Evolutionary conservation across 2,113 vertebrate species (phyloP), one percentile per base, ranked within the genome.

Genomic region (Epinephelus fuscoguttatus): DNA sequence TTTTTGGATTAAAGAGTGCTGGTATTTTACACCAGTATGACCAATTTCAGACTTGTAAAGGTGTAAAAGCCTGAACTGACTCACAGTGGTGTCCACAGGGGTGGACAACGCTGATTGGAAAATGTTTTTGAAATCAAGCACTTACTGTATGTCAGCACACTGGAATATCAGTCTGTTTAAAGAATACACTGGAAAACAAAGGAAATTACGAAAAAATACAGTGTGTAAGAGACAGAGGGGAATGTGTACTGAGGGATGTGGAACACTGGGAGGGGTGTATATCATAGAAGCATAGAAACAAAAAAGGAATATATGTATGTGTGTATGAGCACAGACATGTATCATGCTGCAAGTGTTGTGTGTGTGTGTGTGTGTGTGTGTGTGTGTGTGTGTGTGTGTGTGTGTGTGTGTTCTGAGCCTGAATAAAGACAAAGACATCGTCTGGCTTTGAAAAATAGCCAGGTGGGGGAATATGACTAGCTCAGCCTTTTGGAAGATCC

Each of bases 381-480:
- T 13, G 23, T 37, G 17, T 83, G 47, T 79, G 62, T 66, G 33
- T 73, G 21, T 77, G 68, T 56, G 64, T 69, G 57, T 70, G 62
- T 60, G 52, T 73, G 50, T 82, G 66, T 57, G 69, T 63, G 45
- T 82, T 84, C 45, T 69, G 73, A 76, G 84, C 40, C 75, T 64
- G 88, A 90, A 94, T 93, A 91, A 89, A 91, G 87, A 88, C 30
- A 75, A 84, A 94, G 88, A 91, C 55, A 75, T 87, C 37, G 85
- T 88, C 90, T 89, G 60, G 80, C 87, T 88, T 93, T 95, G 94
- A 95, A 94, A 93, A 95, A 95, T 94, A 91, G 91, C 93, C 91
- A 92, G 89, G 93, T 91, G 70, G 85, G 68, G 66, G 81, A 93
- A 93, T 93, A 88, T 92, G 92, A 95, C 92, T 90, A 92, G 87